Base-by-base conservation (phyloP, 2,797 vertebrate species). In the Lepidocolaptes lacrymiger region DNA sequence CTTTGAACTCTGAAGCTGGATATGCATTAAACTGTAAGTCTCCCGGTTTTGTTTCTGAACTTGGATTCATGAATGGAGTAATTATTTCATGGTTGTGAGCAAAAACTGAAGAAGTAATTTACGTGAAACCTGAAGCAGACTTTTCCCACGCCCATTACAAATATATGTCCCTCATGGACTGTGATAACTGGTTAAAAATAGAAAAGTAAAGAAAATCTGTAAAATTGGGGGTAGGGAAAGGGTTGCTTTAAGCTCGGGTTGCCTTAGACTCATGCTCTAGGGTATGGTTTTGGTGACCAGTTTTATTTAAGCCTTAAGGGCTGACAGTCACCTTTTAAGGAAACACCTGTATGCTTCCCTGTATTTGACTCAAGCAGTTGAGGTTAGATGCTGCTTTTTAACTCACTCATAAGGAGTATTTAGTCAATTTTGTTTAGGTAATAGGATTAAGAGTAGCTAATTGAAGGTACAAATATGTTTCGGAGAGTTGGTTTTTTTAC, bases 91-190 rank as follows among this genome's bases (percentile, higher is more conserved):
- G 5, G 66, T 30, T 39, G 8, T 2, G 9, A 59, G 23, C 8
- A 46, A 41, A 56, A 78, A 14, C 17, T 73, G 56, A 1, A 20
- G 26, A 16, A 66, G 10, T 27, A 36, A 34, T 66, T 66, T 58
- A 51, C 36, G 8, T 36, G 4, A 84, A 62, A 52, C 10, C 22
- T 8, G 20, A 39, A n/a, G 6, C 18, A 39, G 61, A 8, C 20
- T 55, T 74, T 41, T 51, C 17, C 1, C 4, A 2, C 2, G 3
- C 19, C 16, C 3, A 0, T 14, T 71, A 27, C 32, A 36, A 26
- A 28, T 18, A 15, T 7, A 16, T 2, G 2, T 28, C 10, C 2
- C 19, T 63, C 23, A 24, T 55, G 26, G 27, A 24, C 19, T 43
- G 7, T 9, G 30, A 3, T 79, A 48, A 27, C 14, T 41, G 12